Percentiles rank a stretch among this genome's conserved stretches.
phyloP scores from a whole-genome alignment of 2,888 invertebrate genomes.

The Iphiclides podalirius region DNA sequence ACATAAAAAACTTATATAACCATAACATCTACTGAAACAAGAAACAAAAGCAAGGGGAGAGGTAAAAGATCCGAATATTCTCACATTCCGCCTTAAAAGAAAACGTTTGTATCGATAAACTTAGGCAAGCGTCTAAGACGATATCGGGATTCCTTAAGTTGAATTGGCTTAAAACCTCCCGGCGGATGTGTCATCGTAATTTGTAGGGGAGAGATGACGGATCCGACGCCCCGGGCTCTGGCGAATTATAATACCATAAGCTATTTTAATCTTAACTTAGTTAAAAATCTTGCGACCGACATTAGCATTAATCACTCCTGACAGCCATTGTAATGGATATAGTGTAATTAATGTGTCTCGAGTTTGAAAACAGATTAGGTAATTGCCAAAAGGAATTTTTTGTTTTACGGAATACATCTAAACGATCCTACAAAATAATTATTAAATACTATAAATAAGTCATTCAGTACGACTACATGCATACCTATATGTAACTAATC shows the following conservation, averaged over 20 bases:
- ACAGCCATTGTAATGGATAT: slow-evolving; percentile 73
- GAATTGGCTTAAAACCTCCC: slow-evolving; percentile 76
- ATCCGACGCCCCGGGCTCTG: slow-evolving; percentile 63
- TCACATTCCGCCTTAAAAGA: too few species aligned
- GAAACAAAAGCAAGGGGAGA: too few species aligned
- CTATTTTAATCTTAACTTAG: slow-evolving; percentile 80
- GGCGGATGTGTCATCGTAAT: slow-evolving; percentile 77
- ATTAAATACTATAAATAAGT: too few species aligned
- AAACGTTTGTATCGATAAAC: not conserved
- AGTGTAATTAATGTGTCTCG: slow-evolving; percentile 56
- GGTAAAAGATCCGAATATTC: too few species aligned
- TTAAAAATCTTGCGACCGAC: slow-evolving; percentile 78
- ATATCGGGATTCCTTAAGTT: slow-evolving; percentile 62
- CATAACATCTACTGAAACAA: too few species aligned
- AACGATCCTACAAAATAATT: too few species aligned
- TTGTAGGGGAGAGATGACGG: slow-evolving; percentile 75
- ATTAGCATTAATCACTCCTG: slow-evolving; percentile 77
- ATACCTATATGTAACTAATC: too few species aligned
- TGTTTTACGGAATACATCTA: too few species aligned
- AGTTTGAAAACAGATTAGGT: slow-evolving; percentile 19
- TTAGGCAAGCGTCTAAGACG: slow-evolving; percentile 37
- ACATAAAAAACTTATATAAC: too few species aligned
- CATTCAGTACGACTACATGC: too few species aligned
- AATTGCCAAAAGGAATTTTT: slow-evolving; percentile 17
- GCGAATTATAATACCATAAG: slow-evolving; percentile 73